Evolutionary conservation across 2,888 invertebrate species (phyloP).

Genomic region (Sarcophaga caerulescens): DNA sequence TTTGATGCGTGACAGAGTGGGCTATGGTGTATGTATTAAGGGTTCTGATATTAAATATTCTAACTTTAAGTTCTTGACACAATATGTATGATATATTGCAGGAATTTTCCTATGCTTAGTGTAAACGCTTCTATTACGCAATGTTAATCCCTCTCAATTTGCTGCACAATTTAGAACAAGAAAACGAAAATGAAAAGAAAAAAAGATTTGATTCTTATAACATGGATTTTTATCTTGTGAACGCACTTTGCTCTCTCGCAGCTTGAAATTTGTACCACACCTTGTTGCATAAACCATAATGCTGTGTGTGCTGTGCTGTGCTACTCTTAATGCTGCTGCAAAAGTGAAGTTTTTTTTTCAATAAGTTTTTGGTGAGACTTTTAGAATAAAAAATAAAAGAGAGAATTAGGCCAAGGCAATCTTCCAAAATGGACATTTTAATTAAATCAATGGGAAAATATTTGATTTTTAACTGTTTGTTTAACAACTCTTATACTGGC

Average conservation of each 20-base stretch:
- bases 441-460: slow-evolving; percentile 68
- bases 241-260: slow-evolving; percentile 67
- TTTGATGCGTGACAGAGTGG: no score
- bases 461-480: slow-evolving; percentile 34
- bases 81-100: not conserved
- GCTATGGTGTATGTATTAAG: no score
- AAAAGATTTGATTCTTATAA: slow-evolving; percentile 47
- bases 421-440: slow-evolving; percentile 69
- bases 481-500: not conserved
- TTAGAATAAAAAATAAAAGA: slow-evolving; percentile 38
- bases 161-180: slow-evolving; percentile 22
- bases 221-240: slow-evolving; percentile 48
- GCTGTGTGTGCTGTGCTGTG: not conserved
- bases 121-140: slow-evolving; percentile 33
- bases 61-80: not conserved
- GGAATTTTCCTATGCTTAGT: not conserved
- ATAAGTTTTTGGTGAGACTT: slow-evolving; percentile 21
- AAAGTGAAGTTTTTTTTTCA: slow-evolving; percentile 25
- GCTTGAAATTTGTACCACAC: slow-evolving; percentile 65
- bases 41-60: no score
- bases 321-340: not conserved
- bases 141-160: slow-evolving; percentile 40
- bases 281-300: slow-evolving; percentile 53
- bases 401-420: slow-evolving; percentile 69
- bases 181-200: not conserved